phyloP scores from a whole-genome alignment of 2,797 vertebrate species.

The Lerista edwardsae region DNA sequence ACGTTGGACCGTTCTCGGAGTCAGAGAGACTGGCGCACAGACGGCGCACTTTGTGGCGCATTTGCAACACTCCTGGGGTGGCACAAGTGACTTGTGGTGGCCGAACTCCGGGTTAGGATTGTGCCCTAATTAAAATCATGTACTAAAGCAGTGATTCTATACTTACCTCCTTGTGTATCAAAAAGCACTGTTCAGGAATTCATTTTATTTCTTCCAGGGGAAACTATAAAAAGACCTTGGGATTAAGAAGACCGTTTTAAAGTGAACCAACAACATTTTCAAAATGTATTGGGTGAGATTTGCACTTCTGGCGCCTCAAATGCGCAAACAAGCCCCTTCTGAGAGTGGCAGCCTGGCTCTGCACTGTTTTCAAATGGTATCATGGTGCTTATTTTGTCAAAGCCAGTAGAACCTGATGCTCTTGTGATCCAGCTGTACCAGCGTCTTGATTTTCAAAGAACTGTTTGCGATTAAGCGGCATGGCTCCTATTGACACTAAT shows the following conservation, averaged over 20 bases:
- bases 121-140: too few relatives aligned
- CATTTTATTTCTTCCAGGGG: background rate
- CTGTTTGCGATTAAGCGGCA: conserved; percentile 5
- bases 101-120: too few relatives aligned
- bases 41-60: too few relatives aligned
- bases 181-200: background rate
- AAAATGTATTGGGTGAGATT: background rate
- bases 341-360: background rate
- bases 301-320: background rate
- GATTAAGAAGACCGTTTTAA: background rate
- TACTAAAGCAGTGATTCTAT: too few relatives aligned
- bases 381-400: background rate
- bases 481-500: background rate
- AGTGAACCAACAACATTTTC: background rate
- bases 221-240: background rate
- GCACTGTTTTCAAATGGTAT: background rate
- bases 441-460: background rate
- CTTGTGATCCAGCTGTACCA: background rate
- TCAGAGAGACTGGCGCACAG: too few relatives aligned
- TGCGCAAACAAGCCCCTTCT: background rate
- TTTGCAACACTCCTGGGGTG: too few relatives aligned
- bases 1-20: too few relatives aligned
- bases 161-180: background rate
- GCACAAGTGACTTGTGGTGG: too few relatives aligned
- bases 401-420: background rate